Conservation (phyloP, 1,140 invertebrate genomes). For the Capitella teleta region DNA sequence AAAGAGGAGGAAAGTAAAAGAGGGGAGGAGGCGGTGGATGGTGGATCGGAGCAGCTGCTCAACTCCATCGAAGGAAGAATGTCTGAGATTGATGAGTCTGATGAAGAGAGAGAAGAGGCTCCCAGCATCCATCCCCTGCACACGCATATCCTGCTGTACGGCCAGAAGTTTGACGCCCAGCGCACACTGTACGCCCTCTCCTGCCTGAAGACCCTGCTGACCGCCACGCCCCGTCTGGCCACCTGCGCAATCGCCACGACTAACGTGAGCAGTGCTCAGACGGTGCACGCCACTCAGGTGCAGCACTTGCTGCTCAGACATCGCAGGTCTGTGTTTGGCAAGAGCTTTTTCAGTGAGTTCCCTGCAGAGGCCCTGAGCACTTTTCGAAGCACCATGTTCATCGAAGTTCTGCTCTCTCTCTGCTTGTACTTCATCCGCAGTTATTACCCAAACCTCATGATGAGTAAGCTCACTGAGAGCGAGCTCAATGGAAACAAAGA, state of each 20-base stretch:
- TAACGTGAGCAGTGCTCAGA: slow-evolving; percentile 47
- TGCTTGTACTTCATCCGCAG: slow-evolving; percentile 70
- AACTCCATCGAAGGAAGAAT: not conserved
- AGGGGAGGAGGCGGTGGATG: not conserved
- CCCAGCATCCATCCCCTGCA: slow-evolving; percentile 60
- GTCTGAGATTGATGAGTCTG: not conserved
- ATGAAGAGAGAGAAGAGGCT: not conserved
- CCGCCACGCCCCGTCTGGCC: slow-evolving; percentile 60
- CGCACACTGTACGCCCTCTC: slow-evolving; percentile 66
- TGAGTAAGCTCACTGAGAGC: slow-evolving; percentile 55
- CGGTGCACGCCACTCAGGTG: slow-evolving; percentile 45
- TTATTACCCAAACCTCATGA: slow-evolving; percentile 62
- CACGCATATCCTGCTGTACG: slow-evolving; percentile 71
- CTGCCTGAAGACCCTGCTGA: slow-evolving; percentile 61
- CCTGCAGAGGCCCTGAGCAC: slow-evolving; percentile 44
- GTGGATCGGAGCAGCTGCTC: not conserved
- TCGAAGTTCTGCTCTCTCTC: slow-evolving; percentile 67
- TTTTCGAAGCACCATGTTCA: slow-evolving; percentile 64
- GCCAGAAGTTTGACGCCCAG: slow-evolving; percentile 66
- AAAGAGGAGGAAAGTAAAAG: not conserved
- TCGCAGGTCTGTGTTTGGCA: slow-evolving; percentile 67
- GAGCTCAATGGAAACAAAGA: slow-evolving; percentile 65
- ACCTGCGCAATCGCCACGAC: slow-evolving; percentile 61
- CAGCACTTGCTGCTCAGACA: slow-evolving; percentile 61
- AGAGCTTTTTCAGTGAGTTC: slow-evolving; percentile 61